Base-by-base conservation (phyloP, 2,888 invertebrate species). In the Gymnocheta viridis region DNA sequence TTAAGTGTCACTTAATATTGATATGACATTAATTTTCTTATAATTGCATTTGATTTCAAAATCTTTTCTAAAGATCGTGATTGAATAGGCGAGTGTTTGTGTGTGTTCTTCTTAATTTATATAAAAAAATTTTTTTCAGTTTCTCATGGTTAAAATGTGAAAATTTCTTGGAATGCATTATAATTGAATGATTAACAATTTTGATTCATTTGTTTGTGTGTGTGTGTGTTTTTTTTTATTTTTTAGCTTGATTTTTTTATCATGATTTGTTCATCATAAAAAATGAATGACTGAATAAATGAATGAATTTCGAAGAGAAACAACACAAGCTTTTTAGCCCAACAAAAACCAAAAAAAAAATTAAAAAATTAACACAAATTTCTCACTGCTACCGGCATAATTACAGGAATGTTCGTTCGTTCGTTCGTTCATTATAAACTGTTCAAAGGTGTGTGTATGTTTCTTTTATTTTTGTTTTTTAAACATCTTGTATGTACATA, bases 111-210 rank as follows among this genome's bases (percentile, higher is more conserved):
- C 1, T 58, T 62, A 9, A n/a, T 44, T 5, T 32, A 29, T 74
- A 29, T 47, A n/a, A n/a, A n/a, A n/a, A n/a, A n/a, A 32, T 72
- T 38, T 44, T 74, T 47, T 56, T 14, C 17, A 67, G 72, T 64
- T 78, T 82, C 77, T 82, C 79, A 79, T 80, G 79, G 74, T 62
- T 70, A 38, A 64, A 70, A 72, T 66, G 62, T 56, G 54, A 70
- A 85, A 64, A 78, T 78, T 82, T 85, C 85, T 82, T 74, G 85
- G 85, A 85, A 85, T 85, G 85, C 85, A 82, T 72, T 77, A 73
- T 78, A 83, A 85, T 83, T 86, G 83, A 86, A 85, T 86, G 82
- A 86, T 85, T 85, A 82, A 82, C 81, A 76, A 79, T 78, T 85
- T 85, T 74, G 58, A 73, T 79, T 82, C 60, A 49, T 66, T 79